Evolutionary conservation across 2,888 invertebrate species (phyloP).

Genomic region (Pogonocherus hispidulus): DNA sequence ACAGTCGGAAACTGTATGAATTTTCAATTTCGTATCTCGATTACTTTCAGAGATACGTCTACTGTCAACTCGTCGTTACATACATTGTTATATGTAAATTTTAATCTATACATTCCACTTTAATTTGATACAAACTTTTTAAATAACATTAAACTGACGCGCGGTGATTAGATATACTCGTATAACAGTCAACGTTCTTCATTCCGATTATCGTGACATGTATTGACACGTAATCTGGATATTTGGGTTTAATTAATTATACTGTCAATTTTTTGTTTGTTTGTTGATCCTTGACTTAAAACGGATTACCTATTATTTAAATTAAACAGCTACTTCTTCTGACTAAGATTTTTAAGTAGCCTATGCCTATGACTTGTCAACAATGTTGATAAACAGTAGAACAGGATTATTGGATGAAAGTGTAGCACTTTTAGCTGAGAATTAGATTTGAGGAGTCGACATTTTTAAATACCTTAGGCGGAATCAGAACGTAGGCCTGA

Average conservation of each 20-base stretch:
- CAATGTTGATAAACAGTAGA: not conserved
- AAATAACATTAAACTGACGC: too few relatives aligned
- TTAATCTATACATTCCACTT: too few relatives aligned
- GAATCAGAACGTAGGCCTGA: not conserved
- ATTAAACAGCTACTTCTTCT: slow-evolving; percentile 2
- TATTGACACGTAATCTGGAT: not conserved
- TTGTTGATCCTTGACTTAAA: not conserved
- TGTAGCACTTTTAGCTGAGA: not conserved
- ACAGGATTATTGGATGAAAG: not conserved
- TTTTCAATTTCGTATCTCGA: too few relatives aligned
- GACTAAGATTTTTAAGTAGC: not conserved
- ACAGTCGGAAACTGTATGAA: too few relatives aligned
- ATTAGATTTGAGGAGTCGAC: not conserved
- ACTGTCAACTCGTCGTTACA: too few relatives aligned
- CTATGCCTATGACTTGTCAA: not conserved
- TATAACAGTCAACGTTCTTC: not conserved
- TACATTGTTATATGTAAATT: too few relatives aligned
- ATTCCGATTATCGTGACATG: not conserved
- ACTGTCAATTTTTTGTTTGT: not conserved
- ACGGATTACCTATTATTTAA: slow-evolving; percentile 6
- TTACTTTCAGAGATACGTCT: too few relatives aligned
- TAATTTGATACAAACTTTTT: too few relatives aligned
- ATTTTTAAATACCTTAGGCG: not conserved
- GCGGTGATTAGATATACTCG: too few relatives aligned
- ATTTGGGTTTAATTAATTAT: not conserved